Base-by-base conservation (phyloP, 2,113 vertebrate species). In the Poeciliopsis prolifica region DNA sequence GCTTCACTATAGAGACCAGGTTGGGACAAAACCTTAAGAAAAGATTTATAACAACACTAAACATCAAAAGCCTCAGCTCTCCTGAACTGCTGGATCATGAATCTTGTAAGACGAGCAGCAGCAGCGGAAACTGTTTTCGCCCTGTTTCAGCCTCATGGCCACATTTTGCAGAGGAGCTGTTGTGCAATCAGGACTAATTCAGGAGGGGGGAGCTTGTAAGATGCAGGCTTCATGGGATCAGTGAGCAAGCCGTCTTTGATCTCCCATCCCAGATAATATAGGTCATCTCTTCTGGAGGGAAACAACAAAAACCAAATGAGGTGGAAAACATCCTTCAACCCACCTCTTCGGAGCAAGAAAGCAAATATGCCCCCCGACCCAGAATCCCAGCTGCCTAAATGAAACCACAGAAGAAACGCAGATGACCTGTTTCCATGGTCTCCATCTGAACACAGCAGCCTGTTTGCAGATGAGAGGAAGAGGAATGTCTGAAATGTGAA, bases 201-300 rank as follows among this genome's bases (percentile, higher is more conserved):
- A 85, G 10, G 0, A n/a, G 68, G 81, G 83, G 19, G 0, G 28
- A 69, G 81, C 72, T 85, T 71, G 76, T 71, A 76, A 79, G 86
- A 86, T 44, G 75, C 78, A 58, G 66, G 85, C 84, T 77, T 86
- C 65, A 75, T 77, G 72, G 81, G 84, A 90, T 89, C 84, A 87
- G 84, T 78, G 79, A 86, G 65, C 75, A 83, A 72, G 60, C 74
- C 35, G 77, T 78, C 91, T 93, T 94, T 93, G 92, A 94, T 94
- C 91, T 90, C 61, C 78, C 86, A 84, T 90, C 79, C 89, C 76
- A 75, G 86, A 91, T 92, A 92, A 94, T 92, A 88, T 93, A 92
- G 90, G 91, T 90, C 88, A 91, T 87, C 81, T 88, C 86, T 91
- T 89, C 79, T 79, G 91, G 90, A 92, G 89, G 89, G 77, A 89